A percentile compares a stretch with the other conserved stretches of the same genome.
phyloP scores from a whole-genome alignment of 2,888 invertebrate genomes.

The Nesidiocoris tenuis region DNA sequence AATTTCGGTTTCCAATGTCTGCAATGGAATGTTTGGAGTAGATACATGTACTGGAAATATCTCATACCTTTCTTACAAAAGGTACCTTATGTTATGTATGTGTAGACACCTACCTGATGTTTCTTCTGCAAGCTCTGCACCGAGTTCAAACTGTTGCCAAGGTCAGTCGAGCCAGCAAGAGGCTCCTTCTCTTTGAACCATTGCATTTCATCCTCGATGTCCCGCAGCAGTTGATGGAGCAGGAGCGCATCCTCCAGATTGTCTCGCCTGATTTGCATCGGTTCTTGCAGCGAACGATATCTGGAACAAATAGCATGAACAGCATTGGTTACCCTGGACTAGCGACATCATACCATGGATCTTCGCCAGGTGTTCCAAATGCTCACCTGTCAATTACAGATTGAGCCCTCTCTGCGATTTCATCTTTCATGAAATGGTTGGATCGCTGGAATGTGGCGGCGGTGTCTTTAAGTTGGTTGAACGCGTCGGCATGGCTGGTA shows the following conservation, averaged over 20 bases:
- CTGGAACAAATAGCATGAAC: too few species aligned
- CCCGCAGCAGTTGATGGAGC: conserved; percentile 85
- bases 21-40: conserved; percentile 20
- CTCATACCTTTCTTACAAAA: too few species aligned
- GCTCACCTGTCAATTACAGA: conserved; percentile 62
- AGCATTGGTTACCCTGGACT: too few species aligned
- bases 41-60: too few species aligned
- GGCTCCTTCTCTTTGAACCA: conserved; percentile 83
- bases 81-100: too few species aligned
- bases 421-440: conserved; percentile 86
- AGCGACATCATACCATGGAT: too few species aligned
- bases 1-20: conserved; percentile 83
- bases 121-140: conserved; percentile 91
- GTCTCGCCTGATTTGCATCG: conserved; percentile 85
- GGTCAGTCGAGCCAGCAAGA: conserved; percentile 68
- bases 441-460: conserved; percentile 75
- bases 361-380: too few species aligned
- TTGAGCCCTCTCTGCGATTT: conserved; percentile 74
- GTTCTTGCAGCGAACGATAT: conserved; percentile 80
- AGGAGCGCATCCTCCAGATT: conserved; percentile 87
- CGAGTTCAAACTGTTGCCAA: conserved; percentile 67
- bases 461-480: conserved; percentile 74
- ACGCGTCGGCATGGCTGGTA: conserved; percentile 77
- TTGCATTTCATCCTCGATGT: conserved; percentile 87
- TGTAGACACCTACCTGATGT: conserved; percentile 72